phyloP scores from a whole-genome alignment of 2,113 vertebrate genomes.

The Illadopsis cleaveri region DNA sequence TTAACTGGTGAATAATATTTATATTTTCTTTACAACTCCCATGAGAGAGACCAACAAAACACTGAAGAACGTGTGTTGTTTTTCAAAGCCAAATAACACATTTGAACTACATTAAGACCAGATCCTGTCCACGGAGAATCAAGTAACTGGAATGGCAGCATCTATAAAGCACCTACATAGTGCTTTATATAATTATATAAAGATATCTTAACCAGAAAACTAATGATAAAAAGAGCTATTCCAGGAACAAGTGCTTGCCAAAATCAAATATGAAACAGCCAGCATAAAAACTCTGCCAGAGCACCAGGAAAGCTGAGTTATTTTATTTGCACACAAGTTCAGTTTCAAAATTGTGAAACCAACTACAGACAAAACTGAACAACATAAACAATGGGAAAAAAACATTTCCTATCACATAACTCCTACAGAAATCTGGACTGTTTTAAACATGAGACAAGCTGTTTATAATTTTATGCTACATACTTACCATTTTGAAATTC shows the following conservation, averaged over 20 bases:
- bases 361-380: not conserved
- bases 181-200: not conserved
- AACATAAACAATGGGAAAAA: not conserved
- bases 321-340: not conserved
- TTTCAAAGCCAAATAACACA: not conserved
- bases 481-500: not conserved
- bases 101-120: not conserved
- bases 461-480: not conserved
- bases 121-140: not conserved
- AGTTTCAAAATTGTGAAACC: not conserved
- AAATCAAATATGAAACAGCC: not conserved
- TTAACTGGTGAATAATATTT: not conserved
- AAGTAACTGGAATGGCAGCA: rapidly evolving
- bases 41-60: not conserved
- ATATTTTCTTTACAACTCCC: not conserved
- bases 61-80: rapidly evolving
- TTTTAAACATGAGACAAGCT: not conserved
- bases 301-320: not conserved
- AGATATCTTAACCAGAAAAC: not conserved
- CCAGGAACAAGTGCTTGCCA: not conserved
- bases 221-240: not conserved
- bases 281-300: not conserved
- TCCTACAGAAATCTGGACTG: not conserved
- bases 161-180: not conserved
- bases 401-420: not conserved